Base-by-base conservation (phyloP, 2,113 vertebrate genomes). In the Tapirus terrestris region DNA sequence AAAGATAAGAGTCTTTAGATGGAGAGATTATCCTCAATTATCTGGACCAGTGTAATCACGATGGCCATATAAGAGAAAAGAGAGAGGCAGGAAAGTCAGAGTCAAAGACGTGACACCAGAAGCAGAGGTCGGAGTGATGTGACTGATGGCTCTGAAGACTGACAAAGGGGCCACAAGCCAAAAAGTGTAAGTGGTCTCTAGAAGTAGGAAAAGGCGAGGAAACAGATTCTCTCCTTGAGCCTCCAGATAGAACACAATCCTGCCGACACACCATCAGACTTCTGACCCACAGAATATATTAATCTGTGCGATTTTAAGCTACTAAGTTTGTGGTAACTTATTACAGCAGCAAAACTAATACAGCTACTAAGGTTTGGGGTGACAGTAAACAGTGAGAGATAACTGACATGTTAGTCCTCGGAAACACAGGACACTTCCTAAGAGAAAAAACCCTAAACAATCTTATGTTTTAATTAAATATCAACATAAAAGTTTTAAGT, bases 401-500 rank as follows among this genome's bases (percentile, higher is more conserved):
- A 83, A 60, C 13, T 31, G 25, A 70, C 25, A 6, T 60, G 29
- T 65, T 27, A 77, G 48, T 45, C 25, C 33, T 77, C 45, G 18
- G 67, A 81, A 89, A 80, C 33, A 23, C 36, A 86, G 27, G 39
- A 60, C 27, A n/a, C 21, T 60, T 96, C n/a, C 82, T 72, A 58
- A 63, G 36, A 56, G 27, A 20, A 33, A 79, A 95, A 45, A 43
- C 3, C 17, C 29, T 23, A 81, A 75, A 90, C 33, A 39, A 83
- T 82, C 17, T 60, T 63, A 33, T 45, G 6, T 90, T 92, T 87
- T 95, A 86, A 85, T 67, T 95, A 83, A 67, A 39, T 67, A 75
- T n/a, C 48, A 73, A 63, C 25, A 95, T 61, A 58, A 67, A 88
- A 65, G 23, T 80, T 79, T 39, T 83, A 94, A 75, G 1, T 68